Base-by-base conservation (phyloP, 2,797 vertebrate species). In the Myotis pilosus region DNA sequence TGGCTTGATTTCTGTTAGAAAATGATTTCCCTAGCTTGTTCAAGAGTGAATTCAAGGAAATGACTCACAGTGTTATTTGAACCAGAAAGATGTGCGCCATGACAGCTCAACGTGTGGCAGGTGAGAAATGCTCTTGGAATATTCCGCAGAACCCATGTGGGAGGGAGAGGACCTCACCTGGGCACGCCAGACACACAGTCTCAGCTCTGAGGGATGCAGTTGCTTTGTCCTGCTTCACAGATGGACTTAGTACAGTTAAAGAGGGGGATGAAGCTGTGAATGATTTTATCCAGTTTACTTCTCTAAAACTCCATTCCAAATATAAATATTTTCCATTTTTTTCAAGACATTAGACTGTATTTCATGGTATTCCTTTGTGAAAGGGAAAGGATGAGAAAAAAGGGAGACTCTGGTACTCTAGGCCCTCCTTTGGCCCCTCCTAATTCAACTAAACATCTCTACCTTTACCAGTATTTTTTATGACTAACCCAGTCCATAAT, bases 381-480 rank as follows among this genome's bases (percentile, higher is more conserved):
- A 62, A 3, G 36, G 20, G 6, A 92, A 89, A 19, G 17, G 3
- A n/a, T 60, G 33, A 25, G 8, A 25, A 8, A 64, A 74, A 15
- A 33, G 11, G 5, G 20, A 74, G 20, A 6, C 4, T 79, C 12
- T 8, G 1, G 19, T 12, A 0, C 17, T 38, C n/a, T 20, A 82
- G 15, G 0, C 4, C 1, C 1, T 53, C 47, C 72, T 15, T 3
- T 2, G 2, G 0, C 9, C 17, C 12, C 20, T 74, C 51, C 15
- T 30, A 62, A 0, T 36, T 62, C 28, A 53, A 36, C 13, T 8
- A 1, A 6, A 1, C 6, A 28, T n/a, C 5, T 49, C 11, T 22
- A 36, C 13, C 3, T 60, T 78, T 30, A 47, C 47, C 44, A 47
- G 44, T 47, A 0, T 60, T 19, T 66, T 28, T 69, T 64, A 4